Conservation (phyloP, 1,140 invertebrate species). For the Lithobius niger region DNA sequence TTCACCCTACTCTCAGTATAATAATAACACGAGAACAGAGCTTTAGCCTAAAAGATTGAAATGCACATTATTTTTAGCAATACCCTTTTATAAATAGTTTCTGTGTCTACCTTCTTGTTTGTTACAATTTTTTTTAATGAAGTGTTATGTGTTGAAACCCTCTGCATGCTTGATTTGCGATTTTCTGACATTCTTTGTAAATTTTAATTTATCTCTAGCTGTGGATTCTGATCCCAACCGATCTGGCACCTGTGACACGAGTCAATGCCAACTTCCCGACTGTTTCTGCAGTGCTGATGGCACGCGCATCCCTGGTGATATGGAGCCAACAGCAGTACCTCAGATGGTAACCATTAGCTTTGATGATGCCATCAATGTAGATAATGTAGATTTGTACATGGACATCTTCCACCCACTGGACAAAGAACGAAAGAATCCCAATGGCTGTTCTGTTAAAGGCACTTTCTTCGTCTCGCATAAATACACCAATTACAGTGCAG, state of each 20-base stretch:
- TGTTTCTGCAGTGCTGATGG: constrained; percentile 90
- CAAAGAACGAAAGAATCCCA: constrained; percentile 69
- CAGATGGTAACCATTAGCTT: constrained; percentile 92
- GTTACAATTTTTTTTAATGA: constrained; percentile 2
- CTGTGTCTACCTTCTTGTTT: not conserved
- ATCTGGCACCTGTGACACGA: constrained; percentile 74
- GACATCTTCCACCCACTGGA: constrained; percentile 56
- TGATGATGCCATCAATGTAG: constrained; percentile 85
- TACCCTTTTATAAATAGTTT: too few species aligned
- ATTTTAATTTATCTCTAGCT: too few species aligned
- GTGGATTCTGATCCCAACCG: constrained; percentile 78
- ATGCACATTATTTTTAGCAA: too few species aligned
- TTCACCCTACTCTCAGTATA: too few species aligned
- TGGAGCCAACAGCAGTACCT: constrained; percentile 60
- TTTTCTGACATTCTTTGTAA: too few species aligned
- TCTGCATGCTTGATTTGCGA: not conserved
- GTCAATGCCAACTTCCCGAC: constrained; percentile 74
- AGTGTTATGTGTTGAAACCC: not conserved
- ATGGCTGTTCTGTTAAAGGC: constrained; percentile 79
- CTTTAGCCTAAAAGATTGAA: too few species aligned
- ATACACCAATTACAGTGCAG: constrained; percentile 87
- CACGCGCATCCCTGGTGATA: constrained; percentile 67
- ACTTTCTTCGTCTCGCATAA: constrained; percentile 95
- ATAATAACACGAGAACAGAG: too few species aligned
- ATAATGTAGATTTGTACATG: constrained; percentile 83